These are phyloP conservation scores for Aphrophora alni DNA, from an alignment of 2,888 invertebrate genomes.

Conservation along the genomic window DNA sequence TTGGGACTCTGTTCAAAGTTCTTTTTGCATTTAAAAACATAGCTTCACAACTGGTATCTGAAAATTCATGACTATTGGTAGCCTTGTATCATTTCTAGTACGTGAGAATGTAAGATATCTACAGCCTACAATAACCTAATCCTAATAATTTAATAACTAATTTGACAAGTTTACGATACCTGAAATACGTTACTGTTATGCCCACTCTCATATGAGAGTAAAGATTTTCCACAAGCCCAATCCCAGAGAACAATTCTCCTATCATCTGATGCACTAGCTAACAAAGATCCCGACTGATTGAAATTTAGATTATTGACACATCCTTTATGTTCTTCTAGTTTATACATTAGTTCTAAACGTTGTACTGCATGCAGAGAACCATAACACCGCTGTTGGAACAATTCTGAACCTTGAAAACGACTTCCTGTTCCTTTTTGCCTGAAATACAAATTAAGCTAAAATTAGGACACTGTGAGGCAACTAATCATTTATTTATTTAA, in stretches of 20 bases:
- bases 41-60: no score
- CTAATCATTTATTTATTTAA: neutral
- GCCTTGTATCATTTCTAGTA: no score
- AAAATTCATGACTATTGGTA: no score
- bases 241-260: conserved; percentile 87
- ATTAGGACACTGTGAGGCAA: neutral
- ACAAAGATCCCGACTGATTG: conserved; percentile 75
- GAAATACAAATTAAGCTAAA: conserved; percentile 20
- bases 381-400: conserved; percentile 76
- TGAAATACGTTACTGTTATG: conserved; percentile 91
- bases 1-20: no score
- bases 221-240: conserved; percentile 76
- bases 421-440: conserved; percentile 39
- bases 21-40: no score
- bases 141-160: no score
- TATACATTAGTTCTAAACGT: conserved; percentile 78
- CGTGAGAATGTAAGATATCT: no score
- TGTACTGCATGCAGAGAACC: conserved; percentile 84
- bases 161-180: no score
- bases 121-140: no score
- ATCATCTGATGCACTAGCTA: conserved; percentile 94
- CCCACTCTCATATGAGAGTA: conserved; percentile 76
- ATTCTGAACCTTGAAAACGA: conserved; percentile 44
- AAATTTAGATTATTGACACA: conserved; percentile 95
- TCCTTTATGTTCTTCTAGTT: conserved; percentile 80